Evolutionary conservation across 1,140 invertebrate species (phyloP).

Genomic region (Berghia stephanieae): DNA sequence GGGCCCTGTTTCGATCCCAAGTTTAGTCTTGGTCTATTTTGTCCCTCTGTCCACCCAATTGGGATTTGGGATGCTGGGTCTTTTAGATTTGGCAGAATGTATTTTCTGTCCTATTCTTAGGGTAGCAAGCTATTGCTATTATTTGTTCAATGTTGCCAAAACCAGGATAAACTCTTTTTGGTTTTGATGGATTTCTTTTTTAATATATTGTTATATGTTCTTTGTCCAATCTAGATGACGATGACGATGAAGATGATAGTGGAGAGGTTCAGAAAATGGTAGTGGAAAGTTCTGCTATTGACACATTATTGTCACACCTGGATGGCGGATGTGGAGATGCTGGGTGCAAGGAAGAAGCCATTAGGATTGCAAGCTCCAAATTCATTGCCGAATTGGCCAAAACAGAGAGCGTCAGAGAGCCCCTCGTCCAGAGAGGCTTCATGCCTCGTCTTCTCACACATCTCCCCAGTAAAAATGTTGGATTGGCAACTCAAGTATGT

Average conservation of each 20-base stretch:
- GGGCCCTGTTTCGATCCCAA: too few species aligned
- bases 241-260: slow-evolving; percentile 36
- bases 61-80: background rate
- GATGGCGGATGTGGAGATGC: slow-evolving; percentile 8
- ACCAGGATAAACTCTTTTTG: background rate
- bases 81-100: too few species aligned
- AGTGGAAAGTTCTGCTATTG: slow-evolving; percentile 42
- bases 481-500: slow-evolving; percentile 73
- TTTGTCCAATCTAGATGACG: slow-evolving; percentile 26
- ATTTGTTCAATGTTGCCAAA: too few species aligned
- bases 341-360: slow-evolving; percentile 6
- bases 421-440: slow-evolving; percentile 12
- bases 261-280: slow-evolving; percentile 39
- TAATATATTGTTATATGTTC: background rate
- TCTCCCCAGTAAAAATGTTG: slow-evolving; percentile 50
- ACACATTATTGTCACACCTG: slow-evolving; percentile 41
- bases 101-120: too few species aligned
- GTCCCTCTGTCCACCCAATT: background rate
- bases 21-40: too few species aligned
- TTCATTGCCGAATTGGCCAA: slow-evolving; percentile 64
- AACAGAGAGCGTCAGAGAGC: slow-evolving; percentile 33
- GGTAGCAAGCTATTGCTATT: too few species aligned
- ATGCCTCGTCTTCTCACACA: slow-evolving; percentile 22
- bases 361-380: slow-evolving; percentile 51
- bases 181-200: background rate